Evolutionary conservation across 2,888 invertebrate species (phyloP), one percentile per base, ranked within the genome.

Genomic region (Eilema caniola): DNA sequence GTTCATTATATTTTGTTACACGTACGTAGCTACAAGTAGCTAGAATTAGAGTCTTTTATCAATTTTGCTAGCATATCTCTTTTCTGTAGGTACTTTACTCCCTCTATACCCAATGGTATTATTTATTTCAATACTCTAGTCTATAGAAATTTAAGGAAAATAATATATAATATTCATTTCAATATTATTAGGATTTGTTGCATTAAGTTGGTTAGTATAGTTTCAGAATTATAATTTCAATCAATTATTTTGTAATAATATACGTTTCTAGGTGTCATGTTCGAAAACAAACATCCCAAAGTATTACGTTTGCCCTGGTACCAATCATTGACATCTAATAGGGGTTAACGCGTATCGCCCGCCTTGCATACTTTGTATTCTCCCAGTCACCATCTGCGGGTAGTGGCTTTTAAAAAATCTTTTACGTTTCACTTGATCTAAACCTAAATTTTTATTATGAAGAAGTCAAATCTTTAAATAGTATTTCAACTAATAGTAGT

Each of bases 341-440:
- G 74, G 80, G 74, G 65, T 71, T 71, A 81, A 85, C 84, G 84
- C 84, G 86, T 88, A 83, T 89, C 89, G 87, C 81, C 89, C 87
- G 89, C 88, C 90, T 89, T 87, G 89, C 90, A 90, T 89, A 92
- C 92, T 94, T 93, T 93, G 93, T 94, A 93, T 93, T 93, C 93
- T 86, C 87, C 86, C 87, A 92, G 90, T 92, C 90, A 85, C 90
- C 92, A 93, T 93, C 93, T 93, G 92, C 85, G 85, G 90, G 86
- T 85, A 87, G 90, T 91, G 87, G 90, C 89, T 92, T 92, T 86
- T 89, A 87, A 88, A 90, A 85, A 88, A 89, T 88, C 86, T 87
- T 88, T 85, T 81, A 88, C 86, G 81, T 88, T 87, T 90, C 86
- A 88, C 88, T 89, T 87, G 83, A 71, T 75, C 72, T 78, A 79